Base-by-base conservation (phyloP, 2,797 vertebrate species). In the Brotula barbata region DNA sequence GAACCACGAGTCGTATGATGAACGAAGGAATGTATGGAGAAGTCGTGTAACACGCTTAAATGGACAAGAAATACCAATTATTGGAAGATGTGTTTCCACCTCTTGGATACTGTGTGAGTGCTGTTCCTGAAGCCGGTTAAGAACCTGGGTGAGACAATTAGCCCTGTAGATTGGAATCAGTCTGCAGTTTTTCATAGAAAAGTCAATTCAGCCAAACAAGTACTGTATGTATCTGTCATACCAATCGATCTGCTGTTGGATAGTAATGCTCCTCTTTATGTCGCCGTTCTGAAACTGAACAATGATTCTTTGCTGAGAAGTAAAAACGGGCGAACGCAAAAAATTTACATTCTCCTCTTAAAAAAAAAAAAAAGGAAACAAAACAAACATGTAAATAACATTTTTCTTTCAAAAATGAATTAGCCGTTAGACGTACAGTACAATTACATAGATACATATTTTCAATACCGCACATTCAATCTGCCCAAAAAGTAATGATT, bases 381-480 rank as follows among this genome's bases (percentile, higher is more conserved):
- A 73, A 82, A 60, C 64, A 74, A 83, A 78, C 64, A 68, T 75
- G 80, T 85, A 83, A 85, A 88, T 78, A 86, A 75, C 58, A 16
- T 78, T 75, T 72, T 85, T 84, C 71, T 88, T 91, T 91, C 64
- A 48, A 93, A 94, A 96, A 91, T 90, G 79, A 93, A 92, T 94
- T 92, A 93, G 90, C 92, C 92, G 91, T 92, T 91, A 90, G 93
- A 96, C 94, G 91, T 94, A 95, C 89, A 91, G 91, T 92, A 95
- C 92, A 95, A 92, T 95, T 94, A 97, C 92, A 94, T 91, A 94
- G 93, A 94, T 96, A 96, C 93, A 95, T 94, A 94, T 90, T 90
- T 91, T 92, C 92, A 93, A 94, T 92, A 95, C 91, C 82, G 89
- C 94, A 97, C 95, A 96, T 96, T 96, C 95, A 95, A 90, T 94